Evolutionary conservation across 1,140 invertebrate genomes (phyloP).

Genomic region (Lamellibrachia luymesi): DNA sequence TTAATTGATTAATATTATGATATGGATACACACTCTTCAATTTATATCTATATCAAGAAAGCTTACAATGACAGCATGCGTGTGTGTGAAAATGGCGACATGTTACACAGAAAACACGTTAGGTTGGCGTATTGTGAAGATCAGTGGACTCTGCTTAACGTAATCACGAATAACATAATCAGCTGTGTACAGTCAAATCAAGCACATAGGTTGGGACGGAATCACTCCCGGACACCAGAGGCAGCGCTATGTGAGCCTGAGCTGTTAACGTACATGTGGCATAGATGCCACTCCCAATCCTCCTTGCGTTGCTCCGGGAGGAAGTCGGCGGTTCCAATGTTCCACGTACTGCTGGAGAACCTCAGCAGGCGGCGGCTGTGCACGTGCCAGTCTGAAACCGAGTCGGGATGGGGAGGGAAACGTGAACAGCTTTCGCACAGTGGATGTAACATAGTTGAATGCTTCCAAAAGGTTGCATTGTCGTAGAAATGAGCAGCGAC

Average conservation of each 20-base stretch:
- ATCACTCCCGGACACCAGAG: background rate
- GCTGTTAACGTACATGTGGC: slow-evolving; percentile 58
- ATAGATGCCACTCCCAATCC: slow-evolving; percentile 95
- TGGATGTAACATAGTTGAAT: background rate
- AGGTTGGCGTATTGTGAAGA: too few relatives aligned
- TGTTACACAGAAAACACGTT: too few relatives aligned
- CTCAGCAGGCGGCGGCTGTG: slow-evolving; percentile 74
- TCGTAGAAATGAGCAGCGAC: too few relatives aligned
- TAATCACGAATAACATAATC: too few relatives aligned
- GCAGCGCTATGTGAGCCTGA: background rate
- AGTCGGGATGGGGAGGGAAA: background rate
- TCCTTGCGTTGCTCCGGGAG: slow-evolving; percentile 84
- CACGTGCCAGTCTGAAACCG: slow-evolving; percentile 68
- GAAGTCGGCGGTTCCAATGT: slow-evolving; percentile 88
- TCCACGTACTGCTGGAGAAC: slow-evolving; percentile 87
- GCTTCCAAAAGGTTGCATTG: too few relatives aligned
- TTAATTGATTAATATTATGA: background rate
- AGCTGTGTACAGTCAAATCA: too few relatives aligned
- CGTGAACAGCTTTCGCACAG: background rate
- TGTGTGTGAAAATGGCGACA: too few relatives aligned
- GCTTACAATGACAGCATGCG: background rate
- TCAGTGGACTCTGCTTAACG: too few relatives aligned
- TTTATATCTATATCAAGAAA: too few relatives aligned
- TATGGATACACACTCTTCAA: too few relatives aligned
- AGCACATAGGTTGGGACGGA: too few relatives aligned